These are phyloP conservation scores for Rhinatrema bivittatum DNA, from an alignment of 2,797 vertebrate species.

Conservation along the genomic window DNA sequence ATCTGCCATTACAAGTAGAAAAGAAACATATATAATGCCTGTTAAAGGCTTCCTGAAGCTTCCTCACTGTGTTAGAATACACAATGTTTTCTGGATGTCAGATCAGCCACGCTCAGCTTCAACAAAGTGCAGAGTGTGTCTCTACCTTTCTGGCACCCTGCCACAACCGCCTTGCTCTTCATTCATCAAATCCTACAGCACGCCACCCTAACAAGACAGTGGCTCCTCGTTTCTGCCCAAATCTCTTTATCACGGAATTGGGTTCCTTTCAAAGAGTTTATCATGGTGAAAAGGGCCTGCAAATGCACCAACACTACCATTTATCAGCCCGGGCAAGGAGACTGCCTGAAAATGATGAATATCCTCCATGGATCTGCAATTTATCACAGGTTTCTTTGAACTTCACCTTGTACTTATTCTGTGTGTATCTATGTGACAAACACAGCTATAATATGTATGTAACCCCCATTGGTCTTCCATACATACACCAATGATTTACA, in stretches of 20 bases:
- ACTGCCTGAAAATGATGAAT: slow-evolving; percentile 30
- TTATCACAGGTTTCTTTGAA: slow-evolving; percentile 34
- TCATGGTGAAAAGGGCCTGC: slow-evolving; percentile 37
- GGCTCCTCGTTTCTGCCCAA: slow-evolving; percentile 53
- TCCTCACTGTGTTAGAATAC: slow-evolving; percentile 11
- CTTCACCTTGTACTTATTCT: slow-evolving; percentile 16
- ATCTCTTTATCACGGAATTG: slow-evolving; percentile 57
- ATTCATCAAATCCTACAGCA: slow-evolving; percentile 63
- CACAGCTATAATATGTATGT: not conserved
- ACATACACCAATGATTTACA: not conserved
- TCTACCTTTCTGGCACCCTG: slow-evolving; percentile 48
- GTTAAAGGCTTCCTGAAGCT: slow-evolving; percentile 14
- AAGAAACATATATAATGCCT: slow-evolving; percentile 8
- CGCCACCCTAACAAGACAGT: slow-evolving; percentile 47
- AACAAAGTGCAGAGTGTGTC: slow-evolving; percentile 38
- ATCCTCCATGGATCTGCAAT: slow-evolving; percentile 15
- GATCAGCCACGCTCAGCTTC: slow-evolving; percentile 17
- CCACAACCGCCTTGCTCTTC: slow-evolving; percentile 61
- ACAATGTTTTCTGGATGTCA: slow-evolving; percentile 17
- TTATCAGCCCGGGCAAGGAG: slow-evolving; percentile 26
- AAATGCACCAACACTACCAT: slow-evolving; percentile 44
- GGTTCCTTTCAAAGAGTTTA: slow-evolving; percentile 49
- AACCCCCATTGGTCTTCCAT: not conserved
- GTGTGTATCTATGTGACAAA: slow-evolving; percentile 12
- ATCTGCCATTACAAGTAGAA: slow-evolving; percentile 8